Conservation (phyloP, 2,888 invertebrate genomes). For the Seira musarum region DNA sequence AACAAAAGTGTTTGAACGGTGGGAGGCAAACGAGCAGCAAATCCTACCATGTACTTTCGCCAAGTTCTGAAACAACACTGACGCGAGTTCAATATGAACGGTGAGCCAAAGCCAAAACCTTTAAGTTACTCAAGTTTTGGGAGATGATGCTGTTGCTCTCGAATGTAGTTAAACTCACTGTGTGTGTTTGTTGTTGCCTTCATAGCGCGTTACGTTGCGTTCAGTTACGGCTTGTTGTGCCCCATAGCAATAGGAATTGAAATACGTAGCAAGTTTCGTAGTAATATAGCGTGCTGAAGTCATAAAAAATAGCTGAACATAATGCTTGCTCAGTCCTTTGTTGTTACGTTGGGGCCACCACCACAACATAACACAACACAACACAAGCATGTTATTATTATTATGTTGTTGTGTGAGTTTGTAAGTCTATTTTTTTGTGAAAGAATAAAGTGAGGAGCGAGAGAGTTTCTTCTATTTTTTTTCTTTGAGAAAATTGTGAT, state of each 20-base stretch:
- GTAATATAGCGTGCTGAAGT: conserved; percentile 4
- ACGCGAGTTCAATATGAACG: conserved; percentile 22
- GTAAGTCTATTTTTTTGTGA: not conserved
- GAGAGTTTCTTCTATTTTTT: not conserved
- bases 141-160: conserved; percentile 11
- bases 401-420: not conserved
- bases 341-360: conserved; percentile 5
- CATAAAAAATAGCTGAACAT: conserved; percentile 4
- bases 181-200: not conserved
- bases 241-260: no score
- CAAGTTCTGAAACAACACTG: conserved; percentile 57
- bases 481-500: not conserved
- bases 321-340: conserved; percentile 7
- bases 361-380: not conserved
- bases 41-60: conserved; percentile 35
- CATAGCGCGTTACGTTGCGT: conserved; percentile 8
- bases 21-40: conserved; percentile 22
- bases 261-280: no score
- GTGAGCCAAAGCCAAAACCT: not conserved
- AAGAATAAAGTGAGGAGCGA: not conserved
- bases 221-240: no score
- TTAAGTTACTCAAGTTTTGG: not conserved
- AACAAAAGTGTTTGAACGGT: conserved; percentile 7
- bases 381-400: not conserved
- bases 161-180: not conserved